Evolutionary conservation across 1,140 invertebrate genomes (phyloP).

Genomic region (Drosophila yakuba): DNA sequence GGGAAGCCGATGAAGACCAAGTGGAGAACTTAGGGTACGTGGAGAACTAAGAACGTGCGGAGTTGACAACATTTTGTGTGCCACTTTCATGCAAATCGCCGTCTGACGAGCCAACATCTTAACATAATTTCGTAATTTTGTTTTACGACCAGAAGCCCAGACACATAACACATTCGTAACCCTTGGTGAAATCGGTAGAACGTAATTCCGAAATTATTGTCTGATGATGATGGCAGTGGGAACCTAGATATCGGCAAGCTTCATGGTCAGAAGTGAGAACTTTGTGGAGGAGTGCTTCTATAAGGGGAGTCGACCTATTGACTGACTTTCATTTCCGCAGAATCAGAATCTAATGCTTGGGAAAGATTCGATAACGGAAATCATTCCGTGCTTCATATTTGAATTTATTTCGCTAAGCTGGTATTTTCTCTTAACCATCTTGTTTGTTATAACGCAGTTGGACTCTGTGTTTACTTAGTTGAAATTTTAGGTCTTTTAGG

Average conservation of each 20-base stretch:
- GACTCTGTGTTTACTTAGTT: neutral
- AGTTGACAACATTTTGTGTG: constrained; percentile 64
- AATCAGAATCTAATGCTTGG: constrained; percentile 5
- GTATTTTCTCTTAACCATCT: neutral
- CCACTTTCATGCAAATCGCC: constrained; percentile 79
- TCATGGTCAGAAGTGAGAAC: constrained; percentile 16
- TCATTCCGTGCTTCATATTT: neutral
- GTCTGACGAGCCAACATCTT: constrained; percentile 51
- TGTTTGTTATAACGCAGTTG: neutral
- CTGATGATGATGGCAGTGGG: constrained; percentile 12
- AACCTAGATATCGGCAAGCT: constrained; percentile 15
- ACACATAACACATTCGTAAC: constrained; percentile 36
- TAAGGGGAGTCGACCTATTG: constrained; percentile 12
- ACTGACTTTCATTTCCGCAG: constrained; percentile 11
- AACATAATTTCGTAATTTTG: constrained; percentile 73
- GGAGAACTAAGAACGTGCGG: constrained; percentile 41
- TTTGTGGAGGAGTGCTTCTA: constrained; percentile 10
- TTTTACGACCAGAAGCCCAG: constrained; percentile 25
- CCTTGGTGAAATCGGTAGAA: constrained; percentile 50
- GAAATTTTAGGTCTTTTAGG: neutral
- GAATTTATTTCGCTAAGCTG: neutral
- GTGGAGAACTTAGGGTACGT: neutral
- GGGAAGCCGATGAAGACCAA: neutral
- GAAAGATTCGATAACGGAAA: neutral
- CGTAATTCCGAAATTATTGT: constrained; percentile 36